Evolutionary conservation across 1,140 invertebrate genomes (phyloP), one percentile per base, ranked within the genome.

Genomic region (Drosophila simulans): DNA sequence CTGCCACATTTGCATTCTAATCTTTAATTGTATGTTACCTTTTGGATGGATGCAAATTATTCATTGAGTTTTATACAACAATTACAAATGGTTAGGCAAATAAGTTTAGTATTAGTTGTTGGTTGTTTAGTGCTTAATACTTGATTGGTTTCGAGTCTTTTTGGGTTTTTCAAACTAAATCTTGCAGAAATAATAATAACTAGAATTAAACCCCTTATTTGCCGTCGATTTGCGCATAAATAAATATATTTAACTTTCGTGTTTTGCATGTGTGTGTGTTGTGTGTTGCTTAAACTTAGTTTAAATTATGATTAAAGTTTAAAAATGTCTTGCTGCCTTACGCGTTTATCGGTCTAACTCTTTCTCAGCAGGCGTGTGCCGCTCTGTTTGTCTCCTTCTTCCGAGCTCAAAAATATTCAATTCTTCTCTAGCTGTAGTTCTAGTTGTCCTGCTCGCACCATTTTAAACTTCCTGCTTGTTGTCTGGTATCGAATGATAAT

Each of bases 121-220:
- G 59, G 57, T 82, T 79, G 49, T 90, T 80, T 73, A 76, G 74
- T 90, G 79, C 84, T 91, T 91, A 91, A 91, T 91, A 91, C 90
- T 91, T 91, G 85, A 84, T 84, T 91, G 90, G 90, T 91, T 91
- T 91, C 86, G 90, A 91, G 90, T 91, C 90, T 91, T 91, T 79
- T 85, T 90, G 66, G 66, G 80, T 72, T 70, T 75, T 69, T 86
- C 59, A 49, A 78, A 89, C 88, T 80, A 78, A 75, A 76, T 72
- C 77, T 78, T 72, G 72, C 77, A 63, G 59, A 65, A 74, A 74
- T 74, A 74, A 74, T 74, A 74, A 74, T 63, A 74, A 74, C 71
- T 71, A 71, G 71, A 80, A 66, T 59, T 54, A 75, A 75, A 81
- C 72, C 72, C 66, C 62, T 62, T 72, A 76, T 48, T 69, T 80